Evolutionary conservation across 2,888 invertebrate genomes (phyloP), one percentile per base, ranked within the genome.

Genomic region (Cybosia mesomella): DNA sequence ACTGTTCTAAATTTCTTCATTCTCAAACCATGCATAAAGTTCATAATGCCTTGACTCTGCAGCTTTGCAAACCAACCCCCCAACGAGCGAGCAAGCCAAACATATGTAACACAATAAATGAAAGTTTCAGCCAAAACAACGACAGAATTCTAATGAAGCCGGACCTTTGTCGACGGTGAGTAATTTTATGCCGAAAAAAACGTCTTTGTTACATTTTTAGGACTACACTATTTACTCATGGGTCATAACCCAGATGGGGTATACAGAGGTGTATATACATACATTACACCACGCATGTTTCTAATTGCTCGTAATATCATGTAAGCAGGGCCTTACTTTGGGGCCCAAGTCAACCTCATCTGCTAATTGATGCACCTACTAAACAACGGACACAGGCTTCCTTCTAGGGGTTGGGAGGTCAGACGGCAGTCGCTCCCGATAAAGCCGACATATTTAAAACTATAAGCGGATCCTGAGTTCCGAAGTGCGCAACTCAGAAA

Each of bases 171-270:
- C 61, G n/a, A 55, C 63, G 54, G 58, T 62, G 63, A 62, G 72
- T 74, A 78, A 81, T 82, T 81, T 79, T 76, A 73, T 61, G 64
- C 64, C 36, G 58, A 79, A 75, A 59, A 77, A 75, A 67, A 1
- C 24, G 43, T 60, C 58, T 53, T 66, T 64, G 11, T 4, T 18
- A 24, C 10, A 15, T 18, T 59, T 59, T 39, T 28, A 8, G 21
- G 39, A 18, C 43, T 43, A 43, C 10, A 13, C 28, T 28, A 13
- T 9, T n/a, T n/a, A n/a, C n/a, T 49, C n/a, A 49, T 8, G 18
- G 18, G 4, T 15, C 1, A 1, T 49, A n/a, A n/a, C n/a, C 49
- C n/a, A 49, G 18, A 43, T 43, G 5, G 18, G 43, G 43, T 18
- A 5, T 18, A 43, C 43, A 15, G 39, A 39, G 39, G 39, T 39